Percentiles rank a stretch among this genome's conserved stretches.
phyloP scores from a whole-genome alignment of 2,113 vertebrate species.

The Archocentrus centrarchus region DNA sequence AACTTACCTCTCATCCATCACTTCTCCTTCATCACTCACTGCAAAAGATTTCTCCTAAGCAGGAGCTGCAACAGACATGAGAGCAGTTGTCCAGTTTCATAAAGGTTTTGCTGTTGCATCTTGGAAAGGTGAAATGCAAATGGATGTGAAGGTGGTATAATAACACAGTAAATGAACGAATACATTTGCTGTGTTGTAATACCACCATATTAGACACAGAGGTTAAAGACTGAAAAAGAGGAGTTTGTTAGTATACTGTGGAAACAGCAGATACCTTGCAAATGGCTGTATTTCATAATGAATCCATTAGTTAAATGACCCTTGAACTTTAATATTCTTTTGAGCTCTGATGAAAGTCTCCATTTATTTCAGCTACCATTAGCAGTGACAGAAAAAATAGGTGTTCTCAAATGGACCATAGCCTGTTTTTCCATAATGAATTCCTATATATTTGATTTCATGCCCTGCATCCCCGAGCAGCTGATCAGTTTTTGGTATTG shows the following conservation, averaged over 20 bases:
- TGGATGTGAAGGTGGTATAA: not conserved
- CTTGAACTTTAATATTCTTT: constrained; percentile 19
- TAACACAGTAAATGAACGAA: not conserved
- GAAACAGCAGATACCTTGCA: not conserved
- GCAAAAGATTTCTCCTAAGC: not conserved
- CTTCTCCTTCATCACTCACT: constrained; percentile 27
- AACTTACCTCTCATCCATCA: constrained; percentile 21
- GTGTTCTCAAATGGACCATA: not conserved
- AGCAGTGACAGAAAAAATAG: not conserved
- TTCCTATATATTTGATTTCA: constrained; percentile 1
- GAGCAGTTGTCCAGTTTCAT: not conserved
- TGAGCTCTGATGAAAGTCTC: not conserved
- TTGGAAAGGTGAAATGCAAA: not conserved
- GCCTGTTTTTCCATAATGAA: constrained; percentile 1
- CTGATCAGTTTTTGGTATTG: not conserved
- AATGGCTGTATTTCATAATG: not conserved
- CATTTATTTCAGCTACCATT: not conserved
- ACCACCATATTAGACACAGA: not conserved
- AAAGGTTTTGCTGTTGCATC: not conserved
- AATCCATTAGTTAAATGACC: constrained; percentile 13
- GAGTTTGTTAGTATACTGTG: not conserved
- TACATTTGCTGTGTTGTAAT: not conserved
- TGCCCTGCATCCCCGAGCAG: not conserved
- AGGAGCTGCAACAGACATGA: constrained; percentile 4
- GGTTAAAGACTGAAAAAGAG: not conserved